Conservation (phyloP, 2,797 vertebrate species). For the Chrosomus eos region DNA sequence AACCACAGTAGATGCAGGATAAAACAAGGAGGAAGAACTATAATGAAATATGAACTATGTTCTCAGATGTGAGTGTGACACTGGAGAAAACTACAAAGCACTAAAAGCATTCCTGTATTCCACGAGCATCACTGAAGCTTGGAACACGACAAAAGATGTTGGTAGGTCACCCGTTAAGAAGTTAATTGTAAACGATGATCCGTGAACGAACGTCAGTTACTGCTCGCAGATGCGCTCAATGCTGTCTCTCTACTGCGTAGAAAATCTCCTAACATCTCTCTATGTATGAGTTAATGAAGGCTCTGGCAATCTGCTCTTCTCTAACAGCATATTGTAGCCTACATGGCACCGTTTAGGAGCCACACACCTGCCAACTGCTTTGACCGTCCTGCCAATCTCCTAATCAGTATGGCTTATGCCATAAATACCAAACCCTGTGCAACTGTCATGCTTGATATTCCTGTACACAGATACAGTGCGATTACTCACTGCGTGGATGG, state of each 20-base stretch:
- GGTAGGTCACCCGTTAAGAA: slow-evolving; percentile 14
- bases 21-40: background rate
- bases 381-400: slow-evolving; percentile 11
- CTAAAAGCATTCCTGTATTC: slow-evolving; percentile 8
- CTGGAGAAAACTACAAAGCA: slow-evolving; percentile 23
- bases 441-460: slow-evolving; percentile 19
- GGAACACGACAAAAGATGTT: background rate
- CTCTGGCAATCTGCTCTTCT: slow-evolving; percentile 4
- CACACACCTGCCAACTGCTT: slow-evolving; percentile 38
- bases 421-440: background rate
- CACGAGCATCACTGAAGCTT: background rate
- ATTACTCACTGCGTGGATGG: slow-evolving; percentile 54
- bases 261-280: slow-evolving; percentile 41
- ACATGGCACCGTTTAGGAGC: background rate
- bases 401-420: background rate
- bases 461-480: slow-evolving; percentile 7
- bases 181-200: slow-evolving; percentile 51
- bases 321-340: slow-evolving; percentile 9
- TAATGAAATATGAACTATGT: background rate
- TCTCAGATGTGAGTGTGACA: background rate
- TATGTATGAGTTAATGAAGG: slow-evolving; percentile 45
- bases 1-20: background rate
- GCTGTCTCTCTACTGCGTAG: slow-evolving; percentile 26
- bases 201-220: slow-evolving; percentile 43
- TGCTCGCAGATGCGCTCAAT: slow-evolving; percentile 1